phyloP scores from a whole-genome alignment of 1,140 invertebrate species.

The Frieseomelitta varia region DNA sequence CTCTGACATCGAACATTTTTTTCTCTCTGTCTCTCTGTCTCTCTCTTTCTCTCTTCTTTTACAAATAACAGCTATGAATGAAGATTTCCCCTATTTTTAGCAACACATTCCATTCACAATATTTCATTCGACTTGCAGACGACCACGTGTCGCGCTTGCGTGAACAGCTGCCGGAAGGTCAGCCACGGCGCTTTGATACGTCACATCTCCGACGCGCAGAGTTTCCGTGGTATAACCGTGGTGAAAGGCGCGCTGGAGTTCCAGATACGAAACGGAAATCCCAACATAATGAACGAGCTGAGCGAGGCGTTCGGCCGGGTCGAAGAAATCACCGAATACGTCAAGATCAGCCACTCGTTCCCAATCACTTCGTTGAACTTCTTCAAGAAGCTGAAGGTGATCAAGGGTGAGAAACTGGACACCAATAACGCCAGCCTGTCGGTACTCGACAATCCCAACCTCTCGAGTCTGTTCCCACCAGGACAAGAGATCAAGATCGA shows the following conservation, averaged over 20 bases:
- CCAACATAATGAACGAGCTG: constrained; percentile 83
- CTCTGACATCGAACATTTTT: too few species aligned
- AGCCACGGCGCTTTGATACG: constrained; percentile 74
- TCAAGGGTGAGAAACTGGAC: constrained; percentile 82
- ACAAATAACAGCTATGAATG: neutral
- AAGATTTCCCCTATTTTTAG: neutral
- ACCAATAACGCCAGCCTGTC: constrained; percentile 82
- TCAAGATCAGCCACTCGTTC: constrained; percentile 85
- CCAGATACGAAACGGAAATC: constrained; percentile 83
- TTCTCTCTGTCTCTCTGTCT: too few species aligned
- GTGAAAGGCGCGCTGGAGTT: constrained; percentile 85
- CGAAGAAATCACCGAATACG: constrained; percentile 84
- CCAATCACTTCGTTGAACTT: constrained; percentile 85
- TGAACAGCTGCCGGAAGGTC: constrained; percentile 74
- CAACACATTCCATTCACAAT: neutral
- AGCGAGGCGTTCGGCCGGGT: constrained; percentile 84
- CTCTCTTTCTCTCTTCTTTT: neutral
- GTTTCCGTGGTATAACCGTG: constrained; percentile 83
- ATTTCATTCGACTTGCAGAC: constrained; percentile 50
- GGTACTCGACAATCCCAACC: constrained; percentile 81
- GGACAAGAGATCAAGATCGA: constrained; percentile 82
- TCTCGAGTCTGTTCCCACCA: constrained; percentile 65
- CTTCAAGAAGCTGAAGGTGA: constrained; percentile 83
- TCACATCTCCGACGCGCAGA: constrained; percentile 72
- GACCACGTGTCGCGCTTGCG: constrained; percentile 67